These are phyloP conservation scores for Dasyprocta punctata DNA, from an alignment of 2,113 vertebrate species.

Conservation along the genomic window DNA sequence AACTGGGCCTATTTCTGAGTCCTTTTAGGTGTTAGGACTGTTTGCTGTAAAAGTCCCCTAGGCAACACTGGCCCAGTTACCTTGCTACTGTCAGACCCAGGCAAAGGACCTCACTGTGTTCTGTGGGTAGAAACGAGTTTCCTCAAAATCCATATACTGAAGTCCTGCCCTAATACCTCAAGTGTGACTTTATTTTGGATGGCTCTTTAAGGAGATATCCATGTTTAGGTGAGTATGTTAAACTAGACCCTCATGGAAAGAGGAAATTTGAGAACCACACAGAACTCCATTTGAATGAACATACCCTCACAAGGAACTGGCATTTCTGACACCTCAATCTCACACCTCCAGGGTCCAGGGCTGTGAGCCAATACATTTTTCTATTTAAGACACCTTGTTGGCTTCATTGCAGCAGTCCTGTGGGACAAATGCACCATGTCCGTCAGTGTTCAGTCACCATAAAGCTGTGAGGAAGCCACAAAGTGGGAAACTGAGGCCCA, in stretches of 20 bases:
- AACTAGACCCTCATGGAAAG: not conserved
- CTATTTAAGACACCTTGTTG: not conserved
- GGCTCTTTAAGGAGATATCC: not conserved
- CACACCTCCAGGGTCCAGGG: not conserved
- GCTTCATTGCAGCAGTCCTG: not conserved
- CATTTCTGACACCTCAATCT: not conserved
- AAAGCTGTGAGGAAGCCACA: not conserved
- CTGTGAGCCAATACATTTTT: too few relatives aligned
- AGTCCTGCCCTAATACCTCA: not conserved
- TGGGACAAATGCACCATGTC: not conserved
- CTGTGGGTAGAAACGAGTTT: not conserved
- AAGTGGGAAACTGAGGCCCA: not conserved
- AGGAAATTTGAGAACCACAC: not conserved
- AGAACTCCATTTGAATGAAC: not conserved
- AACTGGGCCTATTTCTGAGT: not conserved
- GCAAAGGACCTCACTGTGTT: not conserved
- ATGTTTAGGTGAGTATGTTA: not conserved
- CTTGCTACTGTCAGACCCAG: not conserved
- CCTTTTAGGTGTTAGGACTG: not conserved
- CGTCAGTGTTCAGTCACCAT: not conserved
- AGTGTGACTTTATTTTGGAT: not conserved
- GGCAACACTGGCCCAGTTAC: too few relatives aligned
- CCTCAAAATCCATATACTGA: not conserved
- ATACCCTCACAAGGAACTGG: not conserved
- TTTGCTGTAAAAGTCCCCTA: not conserved